Evolutionary conservation across 2,888 invertebrate species (phyloP), one percentile per base, ranked within the genome.

Genomic region (Troides oblongomaculatus): DNA sequence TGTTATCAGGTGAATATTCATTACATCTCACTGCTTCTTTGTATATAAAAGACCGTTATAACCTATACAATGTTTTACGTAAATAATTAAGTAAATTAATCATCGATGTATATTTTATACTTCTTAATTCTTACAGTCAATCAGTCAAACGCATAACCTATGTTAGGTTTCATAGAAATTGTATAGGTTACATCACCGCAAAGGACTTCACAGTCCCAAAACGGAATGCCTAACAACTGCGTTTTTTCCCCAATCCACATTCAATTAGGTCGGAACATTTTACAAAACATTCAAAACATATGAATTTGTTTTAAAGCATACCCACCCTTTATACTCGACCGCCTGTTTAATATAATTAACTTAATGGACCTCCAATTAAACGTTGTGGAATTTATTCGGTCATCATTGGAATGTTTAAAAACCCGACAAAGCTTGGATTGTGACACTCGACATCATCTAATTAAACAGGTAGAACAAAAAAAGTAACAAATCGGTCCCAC

Each of bases 341-440:
- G 65, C 65, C 10, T 17, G n/a, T 6, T 53, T n/a, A n/a, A n/a
- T 18, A 60, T 58, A 65, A 58, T 59, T 66, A 60, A 59, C 67
- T 62, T 68, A 72, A 62, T 66, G 66, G 62, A 8, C 39, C 64
- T 66, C 66, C 66, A 50, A 67, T 70, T 71, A 53, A 71, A 65
- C 43, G 56, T 73, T 73, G 36, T 66, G 67, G 64, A 73, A 73
- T 63, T 71, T 62, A 70, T 69, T 70, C 62, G 71, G 64, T 73
- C 71, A 71, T 62, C 71, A 68, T 58, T 46, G 43, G 58, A 63
- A 68, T 69, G 71, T 68, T 60, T 71, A 71, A 71, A 72, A 57
- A 62, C 50, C 39, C 30, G 65, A 21, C 25, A 66, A 5, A 25
- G 43, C 23, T 63, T 53, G 50, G 63, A 68, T 68, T 68, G 65